Evolutionary conservation across 2,797 vertebrate species (phyloP), one percentile per base, ranked within the genome.

Genomic region (Argya squamiceps): DNA sequence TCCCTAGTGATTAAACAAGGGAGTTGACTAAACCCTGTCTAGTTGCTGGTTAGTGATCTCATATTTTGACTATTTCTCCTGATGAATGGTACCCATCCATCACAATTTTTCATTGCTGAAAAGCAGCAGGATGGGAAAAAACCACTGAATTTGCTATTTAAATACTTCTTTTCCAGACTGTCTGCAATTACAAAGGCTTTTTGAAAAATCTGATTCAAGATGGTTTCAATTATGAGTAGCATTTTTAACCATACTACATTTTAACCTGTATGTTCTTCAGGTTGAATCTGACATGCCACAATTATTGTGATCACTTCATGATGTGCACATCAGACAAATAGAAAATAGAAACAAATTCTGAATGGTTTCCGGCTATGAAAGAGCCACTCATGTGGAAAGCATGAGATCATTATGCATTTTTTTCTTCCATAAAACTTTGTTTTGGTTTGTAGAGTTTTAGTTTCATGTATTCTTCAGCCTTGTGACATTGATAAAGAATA

Each of bases 61-160:
- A 80, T 95, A 49, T 91, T 97, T 90, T 92, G 91, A 86, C 94
- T 96, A 27, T 96, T 97, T 95, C 67, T 92, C 30, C 39, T 92
- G 88, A 77, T 94, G 78, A 88, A 85, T 81, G 56, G 29, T 93
- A 78, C 56, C 94, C 46, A 92, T 88, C 91, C 69, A 69, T 94
- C 93, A 96, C 49, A 49, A 59, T 79, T 92, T 96, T 92, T 90
- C 78, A 77, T 73, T 58, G 13, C 59, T 85, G 62, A 90, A 93
- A 93, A 93, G 84, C 89, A 75, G 52, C 89, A 58, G 85, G 44
- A 75, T 86, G 62, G 63, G 76, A 70, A 88, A 76, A 94, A 95
- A 21, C 0, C 21, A 52, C 24, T 50, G 70, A 83, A 85, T 65
- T 84, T 29, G 62, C 68, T n/a, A 18, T 75, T 77, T 91, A 92